A percentile compares a stretch with the other conserved stretches of the same genome.
Conservation (phyloP, 2,888 invertebrate genomes). For the Archaeoteleia sp. region DNA sequence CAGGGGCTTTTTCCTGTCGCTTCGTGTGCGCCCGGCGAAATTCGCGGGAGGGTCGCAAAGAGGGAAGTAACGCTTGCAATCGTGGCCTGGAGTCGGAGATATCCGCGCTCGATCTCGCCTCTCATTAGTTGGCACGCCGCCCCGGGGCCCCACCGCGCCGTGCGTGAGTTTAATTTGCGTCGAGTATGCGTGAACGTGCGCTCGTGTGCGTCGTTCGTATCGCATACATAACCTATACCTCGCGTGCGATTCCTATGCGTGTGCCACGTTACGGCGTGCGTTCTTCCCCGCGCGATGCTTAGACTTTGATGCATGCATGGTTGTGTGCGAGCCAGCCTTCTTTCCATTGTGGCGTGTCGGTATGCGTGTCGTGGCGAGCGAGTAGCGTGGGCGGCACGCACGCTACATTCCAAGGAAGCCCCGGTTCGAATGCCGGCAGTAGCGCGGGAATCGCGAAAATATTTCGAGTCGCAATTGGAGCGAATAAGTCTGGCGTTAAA, state of each 20-base stretch:
- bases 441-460: too few species aligned
- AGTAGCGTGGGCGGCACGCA: slow-evolving; percentile 64
- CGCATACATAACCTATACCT: slow-evolving; percentile 10
- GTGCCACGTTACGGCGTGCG: slow-evolving; percentile 20
- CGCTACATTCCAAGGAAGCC: slow-evolving; percentile 57
- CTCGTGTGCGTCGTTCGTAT: slow-evolving; percentile 42
- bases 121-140: slow-evolving; percentile 72
- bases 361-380: slow-evolving; percentile 27
- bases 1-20: too few species aligned
- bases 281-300: slow-evolving; percentile 14
- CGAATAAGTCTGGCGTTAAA: too few species aligned
- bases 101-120: slow-evolving; percentile 59
- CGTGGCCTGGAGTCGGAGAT: slow-evolving; percentile 38
- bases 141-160: slow-evolving; percentile 61
- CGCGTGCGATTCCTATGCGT: slow-evolving; percentile 46
- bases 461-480: too few species aligned
- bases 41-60: slow-evolving; percentile 53
- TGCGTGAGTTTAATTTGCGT: slow-evolving; percentile 73
- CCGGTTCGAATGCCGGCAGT: slow-evolving; percentile 29
- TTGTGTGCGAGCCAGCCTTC: too few species aligned
- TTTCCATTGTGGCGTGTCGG: too few species aligned
- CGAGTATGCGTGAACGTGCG: slow-evolving; percentile 64
- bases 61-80: slow-evolving; percentile 34
- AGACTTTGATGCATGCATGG: too few species aligned
- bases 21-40: too few species aligned